Evolutionary conservation across 2,888 invertebrate genomes (phyloP), one percentile per base, ranked within the genome.

Genomic region (Drosophila formosana): DNA sequence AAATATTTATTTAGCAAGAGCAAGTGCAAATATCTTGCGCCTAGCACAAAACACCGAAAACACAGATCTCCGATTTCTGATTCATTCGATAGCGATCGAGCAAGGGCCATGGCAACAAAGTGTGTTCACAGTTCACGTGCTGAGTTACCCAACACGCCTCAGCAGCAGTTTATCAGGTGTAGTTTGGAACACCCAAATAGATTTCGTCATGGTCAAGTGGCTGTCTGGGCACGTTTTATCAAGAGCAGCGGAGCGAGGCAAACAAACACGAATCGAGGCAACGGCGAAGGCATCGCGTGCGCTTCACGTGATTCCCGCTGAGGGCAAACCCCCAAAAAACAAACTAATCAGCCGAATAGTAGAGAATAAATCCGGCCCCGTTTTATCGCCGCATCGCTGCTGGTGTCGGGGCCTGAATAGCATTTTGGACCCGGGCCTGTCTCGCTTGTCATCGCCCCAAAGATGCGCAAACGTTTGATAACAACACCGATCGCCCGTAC

Each of bases 391-490:
- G 43, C 43, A 41, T 18, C 67, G 47, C 28, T 8, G 41, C 13
- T 43, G 13, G 47, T 57, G 50, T 56, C 72, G 69, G 69, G 72
- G 69, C 72, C 72, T 69, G 64, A 69, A 41, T 53, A 41, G 43
- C 39, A 60, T 50, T 58, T 46, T 50, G 51, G 46, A 47, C 57
- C 57, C 46, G 57, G 57, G 57, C 57, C 57, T 57, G 57, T 57
- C 46, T 28, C 25, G 1, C 18, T 18, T 18, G 18, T 18, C 43
- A 55, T n/a, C 39, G 39, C 52, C 52, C 52, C 39, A 39, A 52
- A 39, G 13, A 3, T 77, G 77, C 66, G 75, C 76, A 74, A 76
- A 47, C 49, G 30, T 9, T 60, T 52, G 78, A 77, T 75, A 67
- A 61, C 41, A 26, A 43, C 18, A 30, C 9, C 23, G 41, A 30